Base-by-base conservation (phyloP, 2,797 vertebrate genomes). In the Diplodus sargus region DNA sequence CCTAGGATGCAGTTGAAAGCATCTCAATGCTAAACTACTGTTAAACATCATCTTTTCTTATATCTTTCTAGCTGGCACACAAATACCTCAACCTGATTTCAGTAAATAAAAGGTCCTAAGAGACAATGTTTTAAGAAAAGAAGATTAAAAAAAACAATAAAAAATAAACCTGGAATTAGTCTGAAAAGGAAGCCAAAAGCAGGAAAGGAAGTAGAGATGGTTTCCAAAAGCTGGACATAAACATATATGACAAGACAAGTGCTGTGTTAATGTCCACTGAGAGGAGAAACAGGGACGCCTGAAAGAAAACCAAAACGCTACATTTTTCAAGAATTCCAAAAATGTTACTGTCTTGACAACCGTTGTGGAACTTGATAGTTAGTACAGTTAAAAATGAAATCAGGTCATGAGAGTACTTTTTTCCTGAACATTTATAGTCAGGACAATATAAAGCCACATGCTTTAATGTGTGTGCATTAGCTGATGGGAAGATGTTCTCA, bases 401-500 rank as follows among this genome's bases (percentile, higher is more conserved):
- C 28, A 56, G 25, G 25, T 54, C 34, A 22, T 22, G 18, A 54
- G 28, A 17, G 12, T 17, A 6, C 23, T n/a, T 22, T 34, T n/a
- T 12, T 53, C 23, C 17, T 2, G 65, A 54, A 54, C 42, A 20
- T n/a, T 61, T n/a, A 25, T 8, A 23, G 4, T 6, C 7, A 25
- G n/a, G 6, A 34, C 23, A 22, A 15, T 28, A 5, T 9, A 25
- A 42, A 18, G 11, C 5, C 0, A 15, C n/a, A n/a, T 57, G 28
- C 53, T 63, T 57, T 52, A 34, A 64, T 78, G 53, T 56, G 28
- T 7, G 30, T 51, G 23, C 12, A 39, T 54, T 34, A 48, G 25
- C 58, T 48, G 28, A 5, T 49, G 17, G 30, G 22, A 59, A 66
- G 54, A 66, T 71, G 39, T 59, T 78, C 20, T 59, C 68, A 52